A percentile compares a stretch with the other conserved stretches of the same genome.
Conservation (phyloP, 1,140 invertebrate genomes). For the Ceratina australensis region DNA sequence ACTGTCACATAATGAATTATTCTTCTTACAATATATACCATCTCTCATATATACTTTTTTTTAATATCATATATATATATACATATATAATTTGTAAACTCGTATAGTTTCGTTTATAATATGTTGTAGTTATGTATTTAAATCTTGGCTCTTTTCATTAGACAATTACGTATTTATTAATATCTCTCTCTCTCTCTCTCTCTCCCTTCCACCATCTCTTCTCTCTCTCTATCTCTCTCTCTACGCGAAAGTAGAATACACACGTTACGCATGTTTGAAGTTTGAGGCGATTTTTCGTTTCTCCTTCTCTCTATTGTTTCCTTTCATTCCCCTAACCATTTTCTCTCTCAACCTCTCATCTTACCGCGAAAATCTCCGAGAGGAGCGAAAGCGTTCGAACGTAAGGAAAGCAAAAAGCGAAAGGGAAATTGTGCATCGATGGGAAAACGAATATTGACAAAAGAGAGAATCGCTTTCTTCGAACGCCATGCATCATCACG, state of each 20-base stretch:
- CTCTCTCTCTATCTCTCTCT: no score
- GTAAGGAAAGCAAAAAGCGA: not conserved
- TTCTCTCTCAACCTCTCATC: not conserved
- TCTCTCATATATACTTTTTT: no score
- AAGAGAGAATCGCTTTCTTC: conserved; percentile 1
- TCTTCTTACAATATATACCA: conserved; percentile 16
- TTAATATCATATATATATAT: conserved; percentile 39
- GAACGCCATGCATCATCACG: conserved; percentile 8
- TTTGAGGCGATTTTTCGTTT: conserved; percentile 1
- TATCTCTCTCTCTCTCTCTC: not conserved
- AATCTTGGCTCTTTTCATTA: conserved; percentile 44
- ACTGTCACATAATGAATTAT: conserved; percentile 54
- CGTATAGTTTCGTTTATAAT: conserved; percentile 45
- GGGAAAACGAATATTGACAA: conserved; percentile 6
- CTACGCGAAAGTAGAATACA: conserved; percentile 16
- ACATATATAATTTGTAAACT: conserved; percentile 38
- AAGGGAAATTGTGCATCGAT: not conserved
- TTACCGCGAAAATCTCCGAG: not conserved
- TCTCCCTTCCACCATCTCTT: no score
- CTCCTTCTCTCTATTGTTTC: not conserved
- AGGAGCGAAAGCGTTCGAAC: not conserved
- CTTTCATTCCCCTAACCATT: not conserved
- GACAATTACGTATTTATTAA: conserved; percentile 12
- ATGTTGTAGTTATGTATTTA: conserved; percentile 34
- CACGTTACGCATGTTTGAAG: conserved; percentile 1